Base-by-base conservation (phyloP, 1,140 invertebrate species). In the Panulirus ornatus region DNA sequence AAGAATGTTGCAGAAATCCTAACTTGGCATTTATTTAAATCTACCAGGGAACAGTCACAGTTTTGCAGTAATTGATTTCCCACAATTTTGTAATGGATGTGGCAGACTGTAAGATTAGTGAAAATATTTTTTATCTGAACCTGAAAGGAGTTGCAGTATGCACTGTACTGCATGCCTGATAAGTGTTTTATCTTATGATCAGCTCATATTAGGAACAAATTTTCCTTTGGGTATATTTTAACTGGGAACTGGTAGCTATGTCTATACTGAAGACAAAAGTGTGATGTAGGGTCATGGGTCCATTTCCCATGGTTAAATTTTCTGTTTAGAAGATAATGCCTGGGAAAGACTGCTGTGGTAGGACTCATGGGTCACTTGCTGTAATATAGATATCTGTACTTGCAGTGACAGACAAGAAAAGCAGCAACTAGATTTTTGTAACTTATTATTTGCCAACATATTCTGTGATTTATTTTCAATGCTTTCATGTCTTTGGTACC, bases 381-480 rank as follows among this genome's bases (percentile, higher is more conserved):
- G 40, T 44, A 78, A 44, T 42, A 78, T 58, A 66, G 58, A 40
- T 87, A 58, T 79, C 71, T 87, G 85, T 87, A 78, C 75, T 87
- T 87, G 71, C 47, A 51, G 73, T 27, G 63, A 44, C 85, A 73
- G 81, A 40, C 81, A 54, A 54, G 44, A 58, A 36, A 58, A 86
- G 84, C 84, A 85, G 87, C 81, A 89, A 83, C 88, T 84, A 89
- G 79, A 70, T 42, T 84, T 88, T 89, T 73, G 44, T 89, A 89
- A 83, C 63, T 83, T 83, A 83, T 89, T 84, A 84, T 89, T 89
- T 89, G 88, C 88, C 88, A 89, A 83, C 84, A 86, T 88, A 88
- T 89, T 89, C 88, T 89, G 88, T 89, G 88, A 89, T 89, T 85
- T 84, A 89, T 84, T 89, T 89, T 83, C 88, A 58, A 89, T 89